Percentiles rank a stretch among this genome's conserved stretches.
Conservation (phyloP, 1,140 invertebrate genomes). For the Drosophila bocki region DNA sequence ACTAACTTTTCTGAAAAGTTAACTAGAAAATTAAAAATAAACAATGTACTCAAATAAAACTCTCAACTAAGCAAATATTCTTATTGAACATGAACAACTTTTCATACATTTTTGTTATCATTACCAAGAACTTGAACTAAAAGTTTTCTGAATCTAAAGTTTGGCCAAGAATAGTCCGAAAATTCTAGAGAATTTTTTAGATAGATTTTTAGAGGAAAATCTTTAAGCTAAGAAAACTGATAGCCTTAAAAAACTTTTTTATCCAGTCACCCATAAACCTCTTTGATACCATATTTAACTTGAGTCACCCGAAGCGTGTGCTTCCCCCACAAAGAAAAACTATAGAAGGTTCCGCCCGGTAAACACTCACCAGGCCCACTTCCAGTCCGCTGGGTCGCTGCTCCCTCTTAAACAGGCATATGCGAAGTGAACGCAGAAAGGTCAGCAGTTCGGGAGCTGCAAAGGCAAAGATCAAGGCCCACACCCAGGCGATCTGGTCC, state of each 20-base stretch:
- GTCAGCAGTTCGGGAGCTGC: slow-evolving; percentile 94
- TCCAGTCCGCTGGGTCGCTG: slow-evolving; percentile 69
- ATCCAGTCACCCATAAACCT: too few species aligned
- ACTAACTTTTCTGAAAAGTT: not conserved
- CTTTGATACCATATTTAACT: not conserved
- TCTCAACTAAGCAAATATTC: slow-evolving; percentile 1
- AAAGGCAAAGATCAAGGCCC: slow-evolving; percentile 94
- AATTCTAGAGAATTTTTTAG: not conserved
- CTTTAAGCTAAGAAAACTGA: not conserved
- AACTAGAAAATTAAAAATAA: not conserved
- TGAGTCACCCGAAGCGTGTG: slow-evolving; percentile 5
- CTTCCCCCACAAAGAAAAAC: not conserved
- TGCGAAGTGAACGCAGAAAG: slow-evolving; percentile 92
- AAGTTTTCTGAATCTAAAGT: not conserved
- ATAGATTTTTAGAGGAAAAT: too few species aligned
- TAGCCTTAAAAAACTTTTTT: not conserved
- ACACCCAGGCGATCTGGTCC: slow-evolving; percentile 95
- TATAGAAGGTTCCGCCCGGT: too few species aligned
- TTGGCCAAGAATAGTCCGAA: not conserved
- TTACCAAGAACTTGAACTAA: not conserved
- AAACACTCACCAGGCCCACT: slow-evolving; percentile 86
- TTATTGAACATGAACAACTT: not conserved
- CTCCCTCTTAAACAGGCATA: slow-evolving; percentile 93
- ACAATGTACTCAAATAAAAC: slow-evolving; percentile 1
- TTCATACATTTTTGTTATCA: slow-evolving; percentile 4